These are phyloP conservation scores for Dicrurus megarhynchus DNA, from an alignment of 2,113 vertebrate genomes.

Conservation along the genomic window DNA sequence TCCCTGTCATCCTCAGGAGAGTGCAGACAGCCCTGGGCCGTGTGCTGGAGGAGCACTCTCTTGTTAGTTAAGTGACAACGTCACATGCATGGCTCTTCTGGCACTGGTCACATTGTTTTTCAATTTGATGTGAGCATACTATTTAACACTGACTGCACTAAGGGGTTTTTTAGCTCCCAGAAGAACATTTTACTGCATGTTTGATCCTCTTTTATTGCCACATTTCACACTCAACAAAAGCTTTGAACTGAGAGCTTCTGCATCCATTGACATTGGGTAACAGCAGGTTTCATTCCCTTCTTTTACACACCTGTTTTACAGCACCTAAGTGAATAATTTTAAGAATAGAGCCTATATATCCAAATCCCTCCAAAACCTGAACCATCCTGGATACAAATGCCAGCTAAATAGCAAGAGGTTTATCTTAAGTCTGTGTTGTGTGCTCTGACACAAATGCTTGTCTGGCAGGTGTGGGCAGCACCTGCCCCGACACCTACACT, in stretches of 20 bases:
- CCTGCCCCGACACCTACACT: not conserved
- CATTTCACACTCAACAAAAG: not conserved
- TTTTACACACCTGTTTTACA: not conserved
- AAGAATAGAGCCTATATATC: not conserved
- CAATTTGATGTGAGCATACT: not conserved
- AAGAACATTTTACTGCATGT: not conserved
- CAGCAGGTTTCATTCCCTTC: not conserved
- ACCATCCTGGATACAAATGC: not conserved
- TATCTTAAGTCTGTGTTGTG: not conserved
- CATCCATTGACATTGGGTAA: not conserved
- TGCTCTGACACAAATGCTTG: not conserved
- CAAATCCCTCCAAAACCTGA: not conserved
- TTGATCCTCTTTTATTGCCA: slow-evolving; percentile 10
- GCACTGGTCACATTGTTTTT: not conserved
- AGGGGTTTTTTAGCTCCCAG: not conserved
- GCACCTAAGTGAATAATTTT: not conserved
- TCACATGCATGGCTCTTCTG: not conserved
- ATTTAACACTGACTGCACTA: not conserved
- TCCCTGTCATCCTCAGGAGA: not conserved
- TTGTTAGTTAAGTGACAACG: not conserved
- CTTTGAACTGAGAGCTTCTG: not conserved
- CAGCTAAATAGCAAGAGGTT: not conserved
- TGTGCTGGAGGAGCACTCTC: not conserved
- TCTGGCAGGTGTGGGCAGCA: not conserved
- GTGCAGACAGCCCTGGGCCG: not conserved